Evolutionary conservation across 2,113 vertebrate species (phyloP).

Genomic region (Sorex fumeus): DNA sequence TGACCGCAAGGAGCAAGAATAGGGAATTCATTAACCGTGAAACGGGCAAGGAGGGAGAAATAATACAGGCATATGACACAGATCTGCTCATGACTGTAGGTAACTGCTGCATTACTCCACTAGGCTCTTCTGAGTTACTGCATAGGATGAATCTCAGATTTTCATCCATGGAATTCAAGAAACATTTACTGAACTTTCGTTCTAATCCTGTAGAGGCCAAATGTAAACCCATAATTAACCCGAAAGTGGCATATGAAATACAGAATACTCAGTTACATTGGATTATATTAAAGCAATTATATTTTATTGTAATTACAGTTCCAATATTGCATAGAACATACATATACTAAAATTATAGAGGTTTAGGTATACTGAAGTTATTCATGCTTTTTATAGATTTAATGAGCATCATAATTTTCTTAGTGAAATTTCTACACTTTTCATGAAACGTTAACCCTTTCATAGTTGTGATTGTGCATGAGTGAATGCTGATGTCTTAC

Average conservation of each 20-base stretch:
- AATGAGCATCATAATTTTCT: too few species aligned
- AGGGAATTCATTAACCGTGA: neutral
- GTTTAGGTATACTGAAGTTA: too few species aligned
- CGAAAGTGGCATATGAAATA: neutral
- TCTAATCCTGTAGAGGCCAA: neutral
- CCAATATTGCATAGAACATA: neutral
- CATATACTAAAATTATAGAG: neutral
- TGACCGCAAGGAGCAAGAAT: neutral
- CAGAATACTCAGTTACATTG: neutral
- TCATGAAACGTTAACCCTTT: too few species aligned
- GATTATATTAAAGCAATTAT: neutral
- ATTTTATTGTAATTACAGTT: neutral
- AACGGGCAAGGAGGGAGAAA: slow-evolving; percentile 1
- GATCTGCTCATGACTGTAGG: neutral
- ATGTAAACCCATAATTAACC: too few species aligned
- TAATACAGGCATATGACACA: neutral
- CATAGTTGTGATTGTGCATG: too few species aligned
- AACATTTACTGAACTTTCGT: neutral
- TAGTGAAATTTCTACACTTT: too few species aligned
- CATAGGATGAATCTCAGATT: neutral
- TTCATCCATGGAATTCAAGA: neutral
- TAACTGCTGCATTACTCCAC: neutral
- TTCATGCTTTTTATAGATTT: too few species aligned
- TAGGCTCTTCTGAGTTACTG: neutral
- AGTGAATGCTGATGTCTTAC: too few species aligned